Base-by-base conservation (phyloP, 2,113 vertebrate species). In the Oreocharis arfaki region DNA sequence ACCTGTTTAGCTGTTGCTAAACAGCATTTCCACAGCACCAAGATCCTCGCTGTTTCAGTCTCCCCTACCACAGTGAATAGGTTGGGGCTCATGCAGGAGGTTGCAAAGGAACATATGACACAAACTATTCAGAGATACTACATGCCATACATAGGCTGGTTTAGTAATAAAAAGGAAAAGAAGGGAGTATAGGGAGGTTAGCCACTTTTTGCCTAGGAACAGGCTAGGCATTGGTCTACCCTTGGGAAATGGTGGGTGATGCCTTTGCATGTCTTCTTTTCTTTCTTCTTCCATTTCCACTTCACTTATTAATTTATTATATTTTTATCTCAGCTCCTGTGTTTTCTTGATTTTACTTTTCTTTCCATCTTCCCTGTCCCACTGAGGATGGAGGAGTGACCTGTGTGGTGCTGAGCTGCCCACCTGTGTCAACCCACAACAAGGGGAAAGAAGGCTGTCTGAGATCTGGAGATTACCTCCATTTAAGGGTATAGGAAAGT, bases 21-120 rank as follows among this genome's bases (percentile, higher is more conserved):
- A 21, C 7, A 44, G 8, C 3, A 46, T 52, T 64, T 60, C 18
- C 28, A 23, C 5, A 56, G 35, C 35, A 73, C 26, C 20, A 32
- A 77, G 26, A 12, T 10, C 18, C 7, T 8, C 4, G 0, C 23
- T 47, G 3, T 49, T 52, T 52, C 42, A 42, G 19, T 22, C 39
- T 89, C 11, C 7, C 8, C 23, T 9, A 6, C 5, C 0, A 0
- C 39, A 79, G 9, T 3, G 33, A 74, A 39, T 6, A 61, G 4
- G 4, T 0, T 55, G 13, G 11, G 13, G 10, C 3, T 24, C 42
- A 30, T 1, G 2, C 13, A 37, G 13, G 5, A 52, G 14, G 7
- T 67, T 32, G 4, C 0, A 7, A 56, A 3, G 32, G 13, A 37
- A 60, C 10, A 75, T 4, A 16, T 6, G 33, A 61, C 35, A 6